phyloP scores from a whole-genome alignment of 1,140 invertebrate species.

The Vanessa tameamea region DNA sequence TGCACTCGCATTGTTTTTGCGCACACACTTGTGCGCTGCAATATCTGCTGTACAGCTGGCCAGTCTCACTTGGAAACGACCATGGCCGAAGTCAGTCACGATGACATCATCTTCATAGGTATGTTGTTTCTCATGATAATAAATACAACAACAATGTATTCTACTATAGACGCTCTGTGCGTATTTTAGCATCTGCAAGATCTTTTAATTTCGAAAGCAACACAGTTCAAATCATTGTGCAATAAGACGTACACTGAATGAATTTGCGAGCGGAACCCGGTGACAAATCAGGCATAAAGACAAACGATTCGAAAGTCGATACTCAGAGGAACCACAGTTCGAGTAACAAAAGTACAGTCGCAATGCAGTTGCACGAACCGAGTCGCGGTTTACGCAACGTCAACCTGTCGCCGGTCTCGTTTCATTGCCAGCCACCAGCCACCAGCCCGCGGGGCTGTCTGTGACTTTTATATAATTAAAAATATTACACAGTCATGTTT shows the following conservation, averaged over 20 bases:
- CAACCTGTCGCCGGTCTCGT: constrained; percentile 9
- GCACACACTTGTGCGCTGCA: too few species aligned
- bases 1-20: too few species aligned
- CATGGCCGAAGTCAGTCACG: too few species aligned
- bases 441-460: too few species aligned
- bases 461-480: not conserved
- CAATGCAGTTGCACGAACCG: constrained; percentile 15
- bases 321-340: not conserved
- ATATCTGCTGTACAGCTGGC: too few species aligned
- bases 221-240: not conserved
- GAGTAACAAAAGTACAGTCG: constrained; percentile 16
- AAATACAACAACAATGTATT: too few species aligned
- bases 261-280: not conserved
- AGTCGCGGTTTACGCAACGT: constrained; percentile 15
- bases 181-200: too few species aligned
- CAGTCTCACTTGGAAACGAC: too few species aligned
- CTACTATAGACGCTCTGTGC: too few species aligned
- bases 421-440: not conserved
- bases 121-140: too few species aligned
- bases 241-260: not conserved
- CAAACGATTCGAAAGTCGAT: not conserved
- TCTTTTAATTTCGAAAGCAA: too few species aligned
- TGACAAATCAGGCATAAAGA: not conserved
- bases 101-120: too few species aligned
- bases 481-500: not conserved